Base-by-base conservation (phyloP, 2,888 invertebrate genomes). In the Drosophila fungiperda region DNA sequence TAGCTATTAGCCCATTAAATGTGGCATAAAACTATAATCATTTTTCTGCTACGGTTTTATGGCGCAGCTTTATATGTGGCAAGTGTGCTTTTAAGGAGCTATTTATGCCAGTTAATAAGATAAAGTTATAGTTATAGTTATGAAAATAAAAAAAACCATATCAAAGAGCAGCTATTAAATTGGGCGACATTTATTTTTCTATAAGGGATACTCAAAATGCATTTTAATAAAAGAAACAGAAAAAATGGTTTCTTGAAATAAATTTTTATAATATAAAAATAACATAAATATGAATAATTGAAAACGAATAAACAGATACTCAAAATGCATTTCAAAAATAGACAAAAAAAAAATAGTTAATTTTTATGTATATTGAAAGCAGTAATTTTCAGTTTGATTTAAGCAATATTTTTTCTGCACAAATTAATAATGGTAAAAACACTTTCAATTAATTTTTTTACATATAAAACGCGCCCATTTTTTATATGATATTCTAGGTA, bases 21-120 rank as follows among this genome's bases (percentile, higher is more conserved):
- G 74, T 50, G 58, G 71, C 63, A 65, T 62, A 68, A 55, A 73
- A 87, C 75, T 81, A 81, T 78, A 73, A 68, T 66, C 69, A 68
- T 40, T 60, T 67, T 71, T 58, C 33, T 57, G n/a, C 15, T 17
- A 20, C 40, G 42, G 2, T 45, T 15, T 23, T 45, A 45, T 23
- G 23, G 23, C 23, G 1, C 1, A n/a, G 40, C n/a, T 40, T 40
- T 40, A 40, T n/a, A 40, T 11, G 7, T 6, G 12, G 32, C 0
- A n/a, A n/a, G 29, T 32, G 32, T 17, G 32, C 7, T 9, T 32
- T 32, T 32, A 54, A 36, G 17, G 20, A 20, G 33, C 7, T 1
- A 17, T 54, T 26, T 23, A 1, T 11, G 23, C 23, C 1, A 9
- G 23, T 17, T 36, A 36, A n/a, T 54, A 17, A 4, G 17, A 8